Evolutionary conservation across 2,113 vertebrate species (phyloP).

Genomic region (Sus scrofa): DNA sequence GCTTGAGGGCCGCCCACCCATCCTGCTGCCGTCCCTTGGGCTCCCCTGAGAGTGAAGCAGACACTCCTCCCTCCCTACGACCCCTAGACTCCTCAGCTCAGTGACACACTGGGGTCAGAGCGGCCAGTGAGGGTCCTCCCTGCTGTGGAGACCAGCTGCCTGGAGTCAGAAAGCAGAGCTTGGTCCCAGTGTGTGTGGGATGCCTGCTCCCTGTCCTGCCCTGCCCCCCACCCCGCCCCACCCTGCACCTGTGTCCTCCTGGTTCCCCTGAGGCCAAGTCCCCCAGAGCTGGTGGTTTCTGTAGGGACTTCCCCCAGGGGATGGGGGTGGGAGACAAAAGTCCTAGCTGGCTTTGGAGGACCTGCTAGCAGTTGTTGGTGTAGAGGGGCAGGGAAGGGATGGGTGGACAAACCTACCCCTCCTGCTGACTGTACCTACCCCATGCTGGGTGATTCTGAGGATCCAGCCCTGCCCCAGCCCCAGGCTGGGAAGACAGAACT

Average conservation of each 20-base stretch:
- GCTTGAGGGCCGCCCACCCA: slow-evolving; percentile 72
- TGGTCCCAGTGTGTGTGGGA: background rate
- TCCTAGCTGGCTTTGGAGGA: background rate
- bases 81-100: background rate
- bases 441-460: background rate
- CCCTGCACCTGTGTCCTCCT: slow-evolving; percentile 63
- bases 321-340: background rate
- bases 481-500: background rate
- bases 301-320: background rate
- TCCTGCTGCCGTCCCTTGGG: background rate
- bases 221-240: background rate
- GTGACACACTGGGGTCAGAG: background rate
- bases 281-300: background rate
- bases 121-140: rapidly evolving
- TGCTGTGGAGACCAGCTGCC: background rate
- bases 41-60: background rate
- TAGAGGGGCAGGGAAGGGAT: background rate
- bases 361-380: background rate
- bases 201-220: background rate
- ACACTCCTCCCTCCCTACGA: background rate
- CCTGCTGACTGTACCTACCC: background rate
- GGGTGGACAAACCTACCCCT: too few relatives aligned
- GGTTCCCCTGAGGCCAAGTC: background rate
- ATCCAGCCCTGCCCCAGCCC: background rate
- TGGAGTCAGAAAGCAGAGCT: background rate